A percentile compares a stretch with the other conserved stretches of the same genome.
Conservation (phyloP, 2,797 vertebrate genomes). For the Melanotaenia trifasciata region DNA sequence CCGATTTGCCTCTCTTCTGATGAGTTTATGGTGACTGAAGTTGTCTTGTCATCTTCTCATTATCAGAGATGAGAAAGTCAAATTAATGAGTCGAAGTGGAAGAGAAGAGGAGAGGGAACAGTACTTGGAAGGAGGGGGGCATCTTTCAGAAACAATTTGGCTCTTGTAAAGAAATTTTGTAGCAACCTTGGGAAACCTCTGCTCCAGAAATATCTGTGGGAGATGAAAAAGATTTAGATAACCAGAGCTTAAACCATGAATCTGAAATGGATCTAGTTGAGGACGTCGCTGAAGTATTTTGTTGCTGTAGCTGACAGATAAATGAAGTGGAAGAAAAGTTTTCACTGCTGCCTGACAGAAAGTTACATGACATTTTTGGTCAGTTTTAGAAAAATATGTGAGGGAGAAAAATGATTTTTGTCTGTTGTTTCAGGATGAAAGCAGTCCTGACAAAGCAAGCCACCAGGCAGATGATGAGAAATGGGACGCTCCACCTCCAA, state of each 20-base stretch:
- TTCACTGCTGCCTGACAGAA: background rate
- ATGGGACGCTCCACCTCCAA: slow-evolving; percentile 95
- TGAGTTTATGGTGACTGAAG: slow-evolving; percentile 28
- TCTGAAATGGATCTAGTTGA: background rate
- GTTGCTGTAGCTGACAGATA: background rate
- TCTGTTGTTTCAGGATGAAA: slow-evolving; percentile 85
- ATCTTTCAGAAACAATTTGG: slow-evolving; percentile 27
- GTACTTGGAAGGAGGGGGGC: slow-evolving; percentile 9
- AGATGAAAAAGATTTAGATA: background rate
- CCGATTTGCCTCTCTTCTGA: slow-evolving; percentile 6
- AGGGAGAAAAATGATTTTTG: background rate
- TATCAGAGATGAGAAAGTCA: slow-evolving; percentile 38
- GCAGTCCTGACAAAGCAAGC: slow-evolving; percentile 86
- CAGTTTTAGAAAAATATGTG: background rate
- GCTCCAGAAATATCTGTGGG: slow-evolving; percentile 4
- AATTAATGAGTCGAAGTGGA: slow-evolving; percentile 51
- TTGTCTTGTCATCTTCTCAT: slow-evolving; percentile 34
- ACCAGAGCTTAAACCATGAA: background rate
- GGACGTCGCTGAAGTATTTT: background rate
- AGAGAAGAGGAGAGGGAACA: slow-evolving; percentile 15
- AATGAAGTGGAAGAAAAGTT: background rate
- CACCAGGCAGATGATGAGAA: slow-evolving; percentile 86
- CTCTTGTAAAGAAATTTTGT: slow-evolving; percentile 26
- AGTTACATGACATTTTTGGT: background rate
- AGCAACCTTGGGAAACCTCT: slow-evolving; percentile 15